phyloP scores from a whole-genome alignment of 2,113 vertebrate species.

The Pteronura brasiliensis region DNA sequence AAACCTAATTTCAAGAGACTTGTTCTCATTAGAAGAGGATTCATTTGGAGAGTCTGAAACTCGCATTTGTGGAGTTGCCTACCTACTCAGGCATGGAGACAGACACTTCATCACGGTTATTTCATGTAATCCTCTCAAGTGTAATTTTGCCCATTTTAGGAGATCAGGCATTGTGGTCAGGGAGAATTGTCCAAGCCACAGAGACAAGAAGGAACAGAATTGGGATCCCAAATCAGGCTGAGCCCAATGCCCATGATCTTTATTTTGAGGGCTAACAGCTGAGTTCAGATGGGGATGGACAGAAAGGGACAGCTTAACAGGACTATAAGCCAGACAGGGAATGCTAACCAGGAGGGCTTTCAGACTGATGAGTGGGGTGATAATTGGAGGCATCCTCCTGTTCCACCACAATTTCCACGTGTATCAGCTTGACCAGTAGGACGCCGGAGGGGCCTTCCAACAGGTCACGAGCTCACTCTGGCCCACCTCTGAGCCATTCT shows the following conservation, averaged over 20 bases:
- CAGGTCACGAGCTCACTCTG: not conserved
- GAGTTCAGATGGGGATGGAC: too few species aligned
- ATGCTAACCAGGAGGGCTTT: not conserved
- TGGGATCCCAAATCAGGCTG: not conserved
- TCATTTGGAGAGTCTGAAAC: slow-evolving; percentile 14
- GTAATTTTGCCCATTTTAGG: not conserved
- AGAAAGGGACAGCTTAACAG: not conserved
- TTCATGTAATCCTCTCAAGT: not conserved
- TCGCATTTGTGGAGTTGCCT: not conserved
- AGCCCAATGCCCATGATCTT: accelerated
- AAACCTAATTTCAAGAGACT: slow-evolving; percentile 8
- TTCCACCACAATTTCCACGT: not conserved
- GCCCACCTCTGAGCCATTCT: not conserved
- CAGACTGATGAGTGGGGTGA: too few species aligned
- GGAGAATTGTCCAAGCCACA: not conserved
- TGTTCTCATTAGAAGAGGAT: not conserved
- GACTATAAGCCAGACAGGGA: not conserved
- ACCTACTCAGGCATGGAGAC: not conserved
- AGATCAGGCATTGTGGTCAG: not conserved
- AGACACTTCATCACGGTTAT: not conserved
- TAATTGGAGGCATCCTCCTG: not conserved
- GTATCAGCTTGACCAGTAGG: not conserved
- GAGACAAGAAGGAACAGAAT: not conserved
- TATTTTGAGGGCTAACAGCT: not conserved
- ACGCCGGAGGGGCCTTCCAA: not conserved